A percentile compares a stretch with the other conserved stretches of the same genome.
Conservation (phyloP, 2,797 vertebrate species). For the Miichthys miiuy region DNA sequence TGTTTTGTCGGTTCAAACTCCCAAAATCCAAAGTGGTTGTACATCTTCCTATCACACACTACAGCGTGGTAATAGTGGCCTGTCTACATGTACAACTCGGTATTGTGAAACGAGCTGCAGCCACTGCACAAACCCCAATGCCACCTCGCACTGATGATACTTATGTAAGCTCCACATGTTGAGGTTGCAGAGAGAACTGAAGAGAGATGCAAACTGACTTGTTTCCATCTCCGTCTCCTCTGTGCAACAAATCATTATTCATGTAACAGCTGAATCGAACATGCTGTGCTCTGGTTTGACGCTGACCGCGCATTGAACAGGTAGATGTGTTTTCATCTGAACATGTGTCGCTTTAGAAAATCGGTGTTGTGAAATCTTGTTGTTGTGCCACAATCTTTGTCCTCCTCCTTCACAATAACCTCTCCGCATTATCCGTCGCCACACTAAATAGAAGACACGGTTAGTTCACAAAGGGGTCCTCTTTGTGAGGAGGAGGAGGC, state of each 20-base stretch:
- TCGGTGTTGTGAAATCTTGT: slow-evolving; percentile 13
- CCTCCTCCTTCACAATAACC: slow-evolving; percentile 12
- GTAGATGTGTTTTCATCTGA: neutral
- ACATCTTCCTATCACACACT: neutral
- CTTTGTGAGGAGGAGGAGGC: slow-evolving; percentile 37
- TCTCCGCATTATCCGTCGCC: neutral
- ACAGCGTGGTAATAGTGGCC: neutral
- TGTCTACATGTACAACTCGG: neutral
- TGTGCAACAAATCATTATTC: slow-evolving; percentile 16
- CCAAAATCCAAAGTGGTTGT: too few species aligned
- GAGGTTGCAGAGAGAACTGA: neutral
- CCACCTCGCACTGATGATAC: neutral
- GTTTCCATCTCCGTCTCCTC: slow-evolving; percentile 31
- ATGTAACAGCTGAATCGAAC: slow-evolving; percentile 1
- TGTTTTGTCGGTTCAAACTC: neutral
- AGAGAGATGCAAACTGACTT: neutral
- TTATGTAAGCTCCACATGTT: slow-evolving; percentile 16
- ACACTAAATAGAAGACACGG: slow-evolving; percentile 11
- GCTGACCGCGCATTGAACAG: slow-evolving; percentile 11
- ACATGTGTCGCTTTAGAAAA: slow-evolving; percentile 2
- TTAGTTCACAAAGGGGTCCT: slow-evolving; percentile 35
- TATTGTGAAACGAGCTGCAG: neutral
- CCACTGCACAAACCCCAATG: neutral
- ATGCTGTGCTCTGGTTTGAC: neutral
- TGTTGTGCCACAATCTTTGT: neutral